phyloP scores from a whole-genome alignment of 2,797 vertebrate genomes.

The Lagorchestes hirsutus region DNA sequence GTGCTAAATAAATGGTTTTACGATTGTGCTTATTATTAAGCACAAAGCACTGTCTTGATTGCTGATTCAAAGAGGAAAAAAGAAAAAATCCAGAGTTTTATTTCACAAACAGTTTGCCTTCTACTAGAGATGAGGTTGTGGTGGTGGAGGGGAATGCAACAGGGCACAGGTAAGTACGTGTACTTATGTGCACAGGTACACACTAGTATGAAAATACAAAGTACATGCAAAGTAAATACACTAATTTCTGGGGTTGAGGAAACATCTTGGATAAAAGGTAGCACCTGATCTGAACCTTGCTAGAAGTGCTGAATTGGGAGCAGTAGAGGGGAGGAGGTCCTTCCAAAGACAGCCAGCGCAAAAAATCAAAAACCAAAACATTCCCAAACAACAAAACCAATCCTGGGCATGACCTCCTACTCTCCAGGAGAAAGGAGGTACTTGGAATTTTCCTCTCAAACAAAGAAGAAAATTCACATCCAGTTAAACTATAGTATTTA shows the following conservation, averaged over 20 bases:
- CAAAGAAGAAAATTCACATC: slow-evolving; percentile 5
- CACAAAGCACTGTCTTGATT: neutral
- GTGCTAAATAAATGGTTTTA: neutral
- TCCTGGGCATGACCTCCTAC: neutral
- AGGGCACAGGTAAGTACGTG: neutral
- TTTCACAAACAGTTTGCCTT: neutral
- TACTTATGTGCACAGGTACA: neutral
- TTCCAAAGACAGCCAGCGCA: neutral
- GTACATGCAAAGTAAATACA: neutral
- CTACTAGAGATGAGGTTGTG: neutral
- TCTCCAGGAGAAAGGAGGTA: neutral
- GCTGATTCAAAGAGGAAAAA: neutral
- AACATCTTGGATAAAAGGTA: neutral
- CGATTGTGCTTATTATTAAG: neutral
- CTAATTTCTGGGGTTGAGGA: neutral
- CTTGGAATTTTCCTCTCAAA: neutral
- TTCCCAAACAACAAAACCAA: neutral
- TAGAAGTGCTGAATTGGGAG: neutral
- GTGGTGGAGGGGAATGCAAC: neutral
- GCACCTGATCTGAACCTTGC: neutral
- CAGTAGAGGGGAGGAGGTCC: neutral
- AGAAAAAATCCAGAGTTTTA: neutral
- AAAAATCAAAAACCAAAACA: neutral
- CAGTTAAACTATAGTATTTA: slow-evolving; percentile 26
- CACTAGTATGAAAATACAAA: neutral